These are phyloP conservation scores for Melangyna quadrimaculata DNA, from an alignment of 2,888 invertebrate genomes.

Conservation along the genomic window DNA sequence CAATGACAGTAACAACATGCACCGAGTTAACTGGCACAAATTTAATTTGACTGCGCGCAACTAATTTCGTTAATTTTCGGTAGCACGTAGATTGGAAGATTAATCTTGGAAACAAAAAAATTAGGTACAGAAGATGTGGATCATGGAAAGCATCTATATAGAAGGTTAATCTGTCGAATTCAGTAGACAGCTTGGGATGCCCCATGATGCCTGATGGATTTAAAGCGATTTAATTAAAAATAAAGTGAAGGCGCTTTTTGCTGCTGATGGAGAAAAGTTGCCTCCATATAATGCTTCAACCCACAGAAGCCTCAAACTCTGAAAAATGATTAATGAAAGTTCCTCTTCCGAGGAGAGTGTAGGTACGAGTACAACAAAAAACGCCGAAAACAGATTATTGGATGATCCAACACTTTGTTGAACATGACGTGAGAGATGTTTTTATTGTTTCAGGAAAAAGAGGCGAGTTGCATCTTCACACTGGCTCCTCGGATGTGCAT, in stretches of 20 bases:
- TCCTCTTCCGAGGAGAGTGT: conserved; percentile 52
- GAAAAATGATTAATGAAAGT: conserved; percentile 65
- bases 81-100: conserved; percentile 74
- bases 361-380: background rate
- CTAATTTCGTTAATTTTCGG: conserved; percentile 78
- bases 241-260: conserved; percentile 61
- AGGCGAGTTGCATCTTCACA: conserved; percentile 65
- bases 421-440: conserved; percentile 68
- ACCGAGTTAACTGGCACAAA: conserved; percentile 51
- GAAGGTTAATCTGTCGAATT: conserved; percentile 33
- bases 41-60: conserved; percentile 64
- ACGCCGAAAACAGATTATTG: conserved; percentile 68
- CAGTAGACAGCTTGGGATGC: conserved; percentile 63
- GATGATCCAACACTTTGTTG: conserved; percentile 71
- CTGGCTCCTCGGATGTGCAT: conserved; percentile 45
- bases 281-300: conserved; percentile 16
- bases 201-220: conserved; percentile 52
- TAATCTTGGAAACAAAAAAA: conserved; percentile 31
- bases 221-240: conserved; percentile 67
- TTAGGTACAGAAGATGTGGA: background rate
- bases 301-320: conserved; percentile 63
- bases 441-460: conserved; percentile 65
- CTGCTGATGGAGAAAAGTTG: conserved; percentile 26
- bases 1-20: conserved; percentile 39
- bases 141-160: conserved; percentile 13